A percentile compares a stretch with the other conserved stretches of the same genome.
Evolutionary conservation across 2,797 vertebrate genomes (phyloP).

Genomic region (Moxostoma hubbsi): DNA sequence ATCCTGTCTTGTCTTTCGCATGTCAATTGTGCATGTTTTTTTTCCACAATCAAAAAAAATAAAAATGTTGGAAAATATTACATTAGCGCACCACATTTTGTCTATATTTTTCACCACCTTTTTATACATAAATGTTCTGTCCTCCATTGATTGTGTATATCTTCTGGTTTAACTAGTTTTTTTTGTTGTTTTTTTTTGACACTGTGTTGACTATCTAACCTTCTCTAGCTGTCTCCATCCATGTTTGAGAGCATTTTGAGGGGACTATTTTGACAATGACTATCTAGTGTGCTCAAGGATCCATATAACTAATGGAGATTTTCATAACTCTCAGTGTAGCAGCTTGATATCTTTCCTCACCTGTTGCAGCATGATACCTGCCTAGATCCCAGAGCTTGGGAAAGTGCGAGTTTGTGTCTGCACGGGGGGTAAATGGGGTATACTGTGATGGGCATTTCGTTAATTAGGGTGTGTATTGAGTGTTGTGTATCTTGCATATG

Average conservation of each 20-base stretch:
- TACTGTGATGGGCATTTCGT: slow-evolving; percentile 70
- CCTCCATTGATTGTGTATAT: slow-evolving; percentile 10
- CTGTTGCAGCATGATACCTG: slow-evolving; percentile 9
- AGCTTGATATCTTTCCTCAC: slow-evolving; percentile 30
- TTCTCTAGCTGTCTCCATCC: slow-evolving; percentile 32
- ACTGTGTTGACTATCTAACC: slow-evolving; percentile 47
- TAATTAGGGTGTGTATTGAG: slow-evolving; percentile 79
- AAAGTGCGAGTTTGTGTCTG: slow-evolving; percentile 17
- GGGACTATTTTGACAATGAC: slow-evolving; percentile 70
- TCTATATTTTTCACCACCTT: neutral
- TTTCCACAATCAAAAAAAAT: slow-evolving; percentile 40
- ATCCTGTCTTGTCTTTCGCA: slow-evolving; percentile 55
- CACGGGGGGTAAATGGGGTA: neutral
- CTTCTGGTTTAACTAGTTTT: neutral
- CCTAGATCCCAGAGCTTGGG: neutral
- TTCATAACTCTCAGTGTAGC: slow-evolving; percentile 66
- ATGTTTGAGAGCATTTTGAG: slow-evolving; percentile 24
- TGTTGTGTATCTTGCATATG: slow-evolving; percentile 73
- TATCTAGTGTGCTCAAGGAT: slow-evolving; percentile 70
- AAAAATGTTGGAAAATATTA: slow-evolving; percentile 30
- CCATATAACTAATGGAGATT: slow-evolving; percentile 75
- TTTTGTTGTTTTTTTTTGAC: slow-evolving; percentile 6
- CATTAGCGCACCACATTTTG: slow-evolving; percentile 25
- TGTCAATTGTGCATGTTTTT: slow-evolving; percentile 57
- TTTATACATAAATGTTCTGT: slow-evolving; percentile 23